phyloP scores from a whole-genome alignment of 2,113 vertebrate species.

The Neotoma lepida region DNA sequence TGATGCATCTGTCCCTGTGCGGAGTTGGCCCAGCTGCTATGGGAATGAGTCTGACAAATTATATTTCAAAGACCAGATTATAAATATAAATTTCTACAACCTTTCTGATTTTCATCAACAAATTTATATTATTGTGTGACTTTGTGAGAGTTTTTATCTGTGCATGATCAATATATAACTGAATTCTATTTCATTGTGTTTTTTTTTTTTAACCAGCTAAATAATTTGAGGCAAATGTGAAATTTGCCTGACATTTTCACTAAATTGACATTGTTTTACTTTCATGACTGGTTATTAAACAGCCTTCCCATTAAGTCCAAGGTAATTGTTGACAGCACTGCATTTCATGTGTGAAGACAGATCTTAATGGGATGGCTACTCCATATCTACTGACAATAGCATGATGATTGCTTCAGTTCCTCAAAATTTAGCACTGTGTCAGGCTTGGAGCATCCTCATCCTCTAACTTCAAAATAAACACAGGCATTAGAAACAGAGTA shows the following conservation, averaged over 20 bases:
- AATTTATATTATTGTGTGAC: background rate
- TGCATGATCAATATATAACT: constrained; percentile 11
- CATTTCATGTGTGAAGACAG: constrained; percentile 42
- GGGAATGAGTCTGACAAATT: background rate
- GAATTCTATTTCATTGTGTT: constrained; percentile 51
- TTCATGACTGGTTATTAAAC: constrained; percentile 10
- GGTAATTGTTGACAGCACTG: constrained; percentile 37
- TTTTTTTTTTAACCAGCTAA: constrained; percentile 62
- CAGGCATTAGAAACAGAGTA: background rate
- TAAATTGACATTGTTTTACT: constrained; percentile 53
- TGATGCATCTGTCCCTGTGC: background rate
- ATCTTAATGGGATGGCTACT: constrained; percentile 43
- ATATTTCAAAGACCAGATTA: background rate
- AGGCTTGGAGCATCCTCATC: background rate
- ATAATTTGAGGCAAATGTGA: constrained; percentile 39
- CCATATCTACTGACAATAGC: constrained; percentile 8
- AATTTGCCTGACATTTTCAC: constrained; percentile 42
- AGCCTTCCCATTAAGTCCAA: background rate
- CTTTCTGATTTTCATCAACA: constrained; percentile 10
- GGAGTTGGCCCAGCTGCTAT: background rate
- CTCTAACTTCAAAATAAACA: constrained; percentile 44
- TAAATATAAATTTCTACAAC: background rate
- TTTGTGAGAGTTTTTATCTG: constrained; percentile 19
- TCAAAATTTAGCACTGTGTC: constrained; percentile 42
- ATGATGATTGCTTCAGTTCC: background rate